Conservation (phyloP, 2,797 vertebrate genomes). For the Sebastes cheni region DNA sequence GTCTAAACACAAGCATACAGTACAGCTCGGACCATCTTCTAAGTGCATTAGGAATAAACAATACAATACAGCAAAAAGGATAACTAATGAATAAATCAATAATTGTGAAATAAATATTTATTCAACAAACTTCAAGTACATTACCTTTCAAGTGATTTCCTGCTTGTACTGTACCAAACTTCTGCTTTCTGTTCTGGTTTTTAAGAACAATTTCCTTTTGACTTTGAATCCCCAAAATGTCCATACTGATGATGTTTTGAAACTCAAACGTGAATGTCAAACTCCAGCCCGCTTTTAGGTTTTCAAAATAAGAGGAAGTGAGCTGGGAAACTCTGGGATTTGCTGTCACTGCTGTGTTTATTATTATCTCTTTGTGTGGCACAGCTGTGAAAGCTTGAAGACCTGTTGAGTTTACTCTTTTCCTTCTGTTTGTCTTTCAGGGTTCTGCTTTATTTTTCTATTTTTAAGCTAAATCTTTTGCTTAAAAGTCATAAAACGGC, state of each 20-base stretch:
- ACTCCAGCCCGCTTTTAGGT: background rate
- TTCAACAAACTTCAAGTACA: background rate
- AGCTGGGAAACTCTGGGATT: background rate
- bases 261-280: slow-evolving; percentile 7
- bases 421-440: background rate
- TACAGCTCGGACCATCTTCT: slow-evolving; percentile 24
- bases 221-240: background rate
- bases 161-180: background rate
- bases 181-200: background rate
- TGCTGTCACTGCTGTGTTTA: background rate
- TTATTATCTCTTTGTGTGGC: background rate
- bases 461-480: background rate
- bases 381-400: background rate
- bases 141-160: background rate
- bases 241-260: slow-evolving; percentile 5
- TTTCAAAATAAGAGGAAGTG: background rate
- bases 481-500: background rate
- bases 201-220: background rate
- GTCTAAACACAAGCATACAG: slow-evolving; percentile 54
- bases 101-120: slow-evolving; percentile 8
- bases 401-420: background rate
- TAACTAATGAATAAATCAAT: slow-evolving; percentile 20
- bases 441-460: background rate
- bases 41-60: slow-evolving; percentile 44
- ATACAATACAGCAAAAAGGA: background rate